Evolutionary conservation across 2,888 invertebrate genomes (phyloP).

Genomic region (Philonicus albiceps): DNA sequence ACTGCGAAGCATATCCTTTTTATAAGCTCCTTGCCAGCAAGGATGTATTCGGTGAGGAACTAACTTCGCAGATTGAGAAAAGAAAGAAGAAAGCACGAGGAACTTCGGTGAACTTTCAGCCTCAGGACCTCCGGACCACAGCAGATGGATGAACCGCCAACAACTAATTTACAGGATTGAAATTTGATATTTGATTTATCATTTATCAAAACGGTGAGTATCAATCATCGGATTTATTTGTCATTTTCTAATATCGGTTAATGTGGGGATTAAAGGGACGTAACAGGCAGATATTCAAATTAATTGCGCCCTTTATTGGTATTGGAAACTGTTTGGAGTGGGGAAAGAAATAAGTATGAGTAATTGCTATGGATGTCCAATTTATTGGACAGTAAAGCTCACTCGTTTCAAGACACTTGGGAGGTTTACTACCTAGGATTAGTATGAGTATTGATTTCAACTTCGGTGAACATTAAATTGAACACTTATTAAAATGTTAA

Average conservation of each 20-base stretch:
- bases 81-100: not conserved
- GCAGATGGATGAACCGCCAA: too few relatives aligned
- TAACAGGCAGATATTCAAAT: not conserved
- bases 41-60: not conserved
- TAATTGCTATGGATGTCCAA: not conserved
- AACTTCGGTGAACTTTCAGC: not conserved
- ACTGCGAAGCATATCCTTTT: constrained; percentile 5
- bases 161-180: not conserved
- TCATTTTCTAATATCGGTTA: not conserved
- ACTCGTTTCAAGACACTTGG: not conserved
- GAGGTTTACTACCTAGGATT: not conserved
- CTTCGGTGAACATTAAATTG: not conserved
- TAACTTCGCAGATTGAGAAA: not conserved
- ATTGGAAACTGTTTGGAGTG: not conserved
- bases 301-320: not conserved
- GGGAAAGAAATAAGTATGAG: not conserved
- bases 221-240: not conserved
- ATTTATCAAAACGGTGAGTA: not conserved
- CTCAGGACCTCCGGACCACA: not conserved
- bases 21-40: constrained; percentile 35
- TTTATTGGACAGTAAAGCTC: not conserved
- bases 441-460: not conserved
- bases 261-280: not conserved
- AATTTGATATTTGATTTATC: not conserved
- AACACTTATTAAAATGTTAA: not conserved